Percentiles rank a stretch among this genome's conserved stretches.
phyloP scores from a whole-genome alignment of 2,113 vertebrate genomes.

The Albula goreensis region DNA sequence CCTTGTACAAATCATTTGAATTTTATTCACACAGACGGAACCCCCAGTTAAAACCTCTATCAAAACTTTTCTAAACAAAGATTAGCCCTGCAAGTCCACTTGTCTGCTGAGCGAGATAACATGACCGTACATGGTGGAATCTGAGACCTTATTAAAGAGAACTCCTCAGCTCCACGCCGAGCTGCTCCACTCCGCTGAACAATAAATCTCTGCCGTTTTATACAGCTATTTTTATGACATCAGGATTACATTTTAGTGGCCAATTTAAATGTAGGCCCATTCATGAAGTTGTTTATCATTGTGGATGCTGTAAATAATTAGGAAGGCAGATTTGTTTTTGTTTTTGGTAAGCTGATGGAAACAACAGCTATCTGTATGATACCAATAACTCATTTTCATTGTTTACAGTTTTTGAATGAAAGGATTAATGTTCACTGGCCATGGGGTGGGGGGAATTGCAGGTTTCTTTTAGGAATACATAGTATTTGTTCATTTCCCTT shows the following conservation, averaged over 20 bases:
- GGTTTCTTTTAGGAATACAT: slow-evolving; percentile 28
- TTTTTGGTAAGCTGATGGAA: slow-evolving; percentile 34
- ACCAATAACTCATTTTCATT: slow-evolving; percentile 38
- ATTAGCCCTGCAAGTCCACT: slow-evolving; percentile 1
- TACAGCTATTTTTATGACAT: slow-evolving; percentile 27
- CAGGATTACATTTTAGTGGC: slow-evolving; percentile 30
- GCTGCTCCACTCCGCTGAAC: slow-evolving; percentile 18
- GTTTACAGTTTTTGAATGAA: slow-evolving; percentile 35
- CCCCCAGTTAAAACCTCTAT: slow-evolving; percentile 6
- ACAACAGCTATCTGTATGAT: slow-evolving; percentile 32
- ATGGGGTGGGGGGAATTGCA: slow-evolving; percentile 2
- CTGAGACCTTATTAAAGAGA: slow-evolving; percentile 16
- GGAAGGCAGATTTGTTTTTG: slow-evolving; percentile 34
- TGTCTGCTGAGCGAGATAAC: slow-evolving; percentile 30
- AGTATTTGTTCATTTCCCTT: slow-evolving; percentile 9
- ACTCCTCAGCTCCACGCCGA: slow-evolving; percentile 14
- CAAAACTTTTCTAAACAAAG: neutral
- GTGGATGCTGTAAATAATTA: slow-evolving; percentile 37
- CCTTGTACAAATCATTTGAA: neutral
- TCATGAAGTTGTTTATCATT: slow-evolving; percentile 41
- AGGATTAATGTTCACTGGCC: slow-evolving; percentile 29
- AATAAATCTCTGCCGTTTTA: slow-evolving; percentile 35
- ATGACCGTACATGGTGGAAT: neutral
- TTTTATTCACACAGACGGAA: neutral
- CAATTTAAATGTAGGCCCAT: slow-evolving; percentile 38